Evolutionary conservation across 2,888 invertebrate genomes (phyloP), one percentile per base, ranked within the genome.

Genomic region (Drosophila melanosoma): DNA sequence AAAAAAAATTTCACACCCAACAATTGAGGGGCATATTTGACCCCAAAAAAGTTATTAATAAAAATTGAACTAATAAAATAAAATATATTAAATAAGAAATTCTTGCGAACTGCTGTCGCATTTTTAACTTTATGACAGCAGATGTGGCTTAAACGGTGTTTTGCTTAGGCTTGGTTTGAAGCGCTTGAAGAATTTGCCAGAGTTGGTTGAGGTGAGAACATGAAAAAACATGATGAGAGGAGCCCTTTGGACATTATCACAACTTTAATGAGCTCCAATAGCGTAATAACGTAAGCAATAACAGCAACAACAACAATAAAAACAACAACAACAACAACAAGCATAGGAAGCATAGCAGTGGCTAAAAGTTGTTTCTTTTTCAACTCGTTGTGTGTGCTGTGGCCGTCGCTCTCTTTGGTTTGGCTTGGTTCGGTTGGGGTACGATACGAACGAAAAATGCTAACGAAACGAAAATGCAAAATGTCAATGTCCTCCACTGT

Each of bases 401-500:
- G 29, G 58, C 33, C 40, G 29, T 12, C 58, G 58, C 72, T 63
- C 76, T 76, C 79, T 76, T 51, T 45, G 57, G 45, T 4, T 45
- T 45, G 20, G 45, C 3, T 38, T 38, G 38, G 38, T 45, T 56
- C 38, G 56, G 74, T 56, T 70, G 65, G 49, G 53, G 80, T 45
- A 45, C 74, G 83, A 83, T 80, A 82, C 89, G 79, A 91, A 73
- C 86, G 90, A 91, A 91, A 90, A 88, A 83, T 81, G 88, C 82
- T 81, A 89, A 87, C 89, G 90, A 91, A 91, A 91, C 89, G 83
- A 86, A 90, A 91, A 85, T 87, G 91, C 91, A 90, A 92, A 91
- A 92, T 92, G 91, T 92, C 91, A 91, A 91, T 92, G 91, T 91
- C 91, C 91, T 92, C 91, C 84, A 83, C 90, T 83, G 79, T 83